A percentile compares a stretch with the other conserved stretches of the same genome.
These are phyloP conservation scores for Bombus sibiricus DNA, from an alignment of 1,140 invertebrate species.

Conservation along the genomic window DNA sequence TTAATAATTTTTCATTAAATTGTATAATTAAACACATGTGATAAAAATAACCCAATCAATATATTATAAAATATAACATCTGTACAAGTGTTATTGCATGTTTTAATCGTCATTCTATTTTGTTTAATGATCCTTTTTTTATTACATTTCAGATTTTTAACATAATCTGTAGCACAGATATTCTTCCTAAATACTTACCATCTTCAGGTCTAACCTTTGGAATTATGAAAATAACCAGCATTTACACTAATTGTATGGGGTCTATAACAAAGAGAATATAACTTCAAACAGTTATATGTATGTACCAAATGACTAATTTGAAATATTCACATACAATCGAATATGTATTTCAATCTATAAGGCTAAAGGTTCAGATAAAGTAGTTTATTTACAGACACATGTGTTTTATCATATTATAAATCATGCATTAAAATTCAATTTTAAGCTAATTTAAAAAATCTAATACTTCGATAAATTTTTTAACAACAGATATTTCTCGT, in stretches of 20 bases:
- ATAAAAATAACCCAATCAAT: neutral
- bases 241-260: constrained; percentile 82
- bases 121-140: neutral
- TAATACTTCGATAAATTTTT: neutral
- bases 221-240: constrained; percentile 82
- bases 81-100: neutral
- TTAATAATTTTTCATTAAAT: neutral
- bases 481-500: neutral
- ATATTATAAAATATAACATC: neutral
- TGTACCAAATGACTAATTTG: constrained; percentile 27
- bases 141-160: constrained; percentile 42
- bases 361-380: constrained; percentile 37
- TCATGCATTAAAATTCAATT: neutral
- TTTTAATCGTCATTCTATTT: neutral
- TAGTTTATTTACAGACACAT: neutral
- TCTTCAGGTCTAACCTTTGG: constrained; percentile 80
- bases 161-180: constrained; percentile 66
- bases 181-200: constrained; percentile 81
- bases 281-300: constrained; percentile 76
- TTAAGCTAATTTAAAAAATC: neutral
- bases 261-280: constrained; percentile 83
- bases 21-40: neutral
- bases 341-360: constrained; percentile 12
- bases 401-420: neutral
- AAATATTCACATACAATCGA: constrained; percentile 6